Evolutionary conservation across 2,888 invertebrate genomes (phyloP).

Genomic region (Sesia bembeciformis): DNA sequence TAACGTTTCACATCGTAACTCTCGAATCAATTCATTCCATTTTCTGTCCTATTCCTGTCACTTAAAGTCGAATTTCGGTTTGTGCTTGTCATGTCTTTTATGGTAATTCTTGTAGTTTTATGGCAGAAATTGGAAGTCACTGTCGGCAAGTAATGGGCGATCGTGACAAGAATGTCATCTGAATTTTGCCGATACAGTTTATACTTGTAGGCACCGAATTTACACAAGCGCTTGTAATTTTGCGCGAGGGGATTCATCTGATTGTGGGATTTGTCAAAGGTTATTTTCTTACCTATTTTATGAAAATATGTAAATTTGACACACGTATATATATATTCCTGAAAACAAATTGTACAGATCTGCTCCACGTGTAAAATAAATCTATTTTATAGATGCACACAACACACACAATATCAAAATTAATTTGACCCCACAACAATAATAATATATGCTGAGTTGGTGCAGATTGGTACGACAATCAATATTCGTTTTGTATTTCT

Average conservation of each 20-base stretch:
- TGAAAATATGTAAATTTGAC: no score
- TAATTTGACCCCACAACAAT: no score
- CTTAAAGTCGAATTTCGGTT: slow-evolving; percentile 16
- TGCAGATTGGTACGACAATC: no score
- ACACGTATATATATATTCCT: no score
- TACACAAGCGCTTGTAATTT: slow-evolving; percentile 48
- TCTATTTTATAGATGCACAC: no score
- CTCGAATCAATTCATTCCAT: not conserved
- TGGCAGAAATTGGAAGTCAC: slow-evolving; percentile 69
- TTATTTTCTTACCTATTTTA: no score
- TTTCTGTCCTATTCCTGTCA: slow-evolving; percentile 3
- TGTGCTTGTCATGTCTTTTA: slow-evolving; percentile 20
- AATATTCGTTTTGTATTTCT: no score
- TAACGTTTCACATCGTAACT: slow-evolving; percentile 17
- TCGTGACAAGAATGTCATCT: slow-evolving; percentile 66
- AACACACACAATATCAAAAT: no score
- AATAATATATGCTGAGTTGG: no score
- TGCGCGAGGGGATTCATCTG: slow-evolving; percentile 3
- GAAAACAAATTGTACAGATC: no score
- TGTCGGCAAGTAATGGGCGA: slow-evolving; percentile 68
- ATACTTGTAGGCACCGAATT: slow-evolving; percentile 28
- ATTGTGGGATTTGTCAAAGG: no score
- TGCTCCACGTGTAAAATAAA: no score
- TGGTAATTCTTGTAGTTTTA: slow-evolving; percentile 14
- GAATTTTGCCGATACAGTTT: slow-evolving; percentile 49